These are phyloP conservation scores for Cyprinodon diabolis DNA, from an alignment of 2,797 vertebrate genomes.

Conservation along the genomic window DNA sequence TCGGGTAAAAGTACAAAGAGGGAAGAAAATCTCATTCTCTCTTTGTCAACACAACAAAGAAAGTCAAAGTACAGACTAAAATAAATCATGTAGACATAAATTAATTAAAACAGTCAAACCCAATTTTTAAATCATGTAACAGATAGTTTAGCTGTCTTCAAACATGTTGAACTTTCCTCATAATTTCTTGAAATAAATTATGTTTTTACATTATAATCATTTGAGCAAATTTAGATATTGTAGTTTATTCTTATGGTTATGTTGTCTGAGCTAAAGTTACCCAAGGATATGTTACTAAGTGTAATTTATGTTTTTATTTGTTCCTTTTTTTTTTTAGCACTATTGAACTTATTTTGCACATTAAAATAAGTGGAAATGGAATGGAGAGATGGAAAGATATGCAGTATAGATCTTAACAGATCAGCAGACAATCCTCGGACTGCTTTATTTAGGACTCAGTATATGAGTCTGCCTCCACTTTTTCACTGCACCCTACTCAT, in stretches of 20 bases:
- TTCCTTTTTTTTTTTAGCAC: too few species aligned
- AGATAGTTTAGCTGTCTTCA: background rate
- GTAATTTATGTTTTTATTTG: too few species aligned
- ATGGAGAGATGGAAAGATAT: too few species aligned
- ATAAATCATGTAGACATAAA: background rate
- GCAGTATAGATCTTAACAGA: too few species aligned
- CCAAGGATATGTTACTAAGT: too few species aligned
- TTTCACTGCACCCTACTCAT: too few species aligned
- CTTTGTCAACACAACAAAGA: constrained; percentile 22
- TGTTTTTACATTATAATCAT: background rate
- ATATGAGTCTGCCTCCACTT: too few species aligned
- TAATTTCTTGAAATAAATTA: constrained; percentile 10
- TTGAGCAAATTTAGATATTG: background rate
- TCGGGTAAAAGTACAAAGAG: constrained; percentile 70
- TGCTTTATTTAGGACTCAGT: too few species aligned
- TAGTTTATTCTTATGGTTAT: background rate
- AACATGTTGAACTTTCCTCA: constrained; percentile 8
- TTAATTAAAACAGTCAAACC: background rate
- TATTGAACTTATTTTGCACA: too few species aligned
- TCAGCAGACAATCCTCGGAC: too few species aligned
- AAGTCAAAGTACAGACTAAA: too few species aligned
- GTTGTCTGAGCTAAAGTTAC: background rate
- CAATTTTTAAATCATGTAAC: background rate
- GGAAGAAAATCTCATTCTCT: constrained; percentile 17
- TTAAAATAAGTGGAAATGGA: too few species aligned